These are phyloP conservation scores for Nomada hirtipes DNA, from an alignment of 2,888 invertebrate species.

Conservation along the genomic window DNA sequence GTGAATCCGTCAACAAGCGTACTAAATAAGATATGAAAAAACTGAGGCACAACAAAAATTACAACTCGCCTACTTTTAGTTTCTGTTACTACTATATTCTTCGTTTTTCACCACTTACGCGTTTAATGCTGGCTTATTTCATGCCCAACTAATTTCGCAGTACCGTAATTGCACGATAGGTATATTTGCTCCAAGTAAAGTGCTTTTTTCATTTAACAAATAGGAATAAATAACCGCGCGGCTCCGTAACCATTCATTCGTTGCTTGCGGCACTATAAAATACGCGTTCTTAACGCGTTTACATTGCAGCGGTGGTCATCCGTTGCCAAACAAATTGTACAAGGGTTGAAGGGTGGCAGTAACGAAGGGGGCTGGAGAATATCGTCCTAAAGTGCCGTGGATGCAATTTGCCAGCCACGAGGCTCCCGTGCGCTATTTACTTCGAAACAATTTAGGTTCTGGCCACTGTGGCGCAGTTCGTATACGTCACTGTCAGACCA, in stretches of 20 bases:
- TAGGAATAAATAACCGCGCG: not conserved
- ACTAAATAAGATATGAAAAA: constrained; percentile 4
- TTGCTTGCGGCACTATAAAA: constrained; percentile 5
- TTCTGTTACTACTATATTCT: no score
- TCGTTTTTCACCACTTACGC: not conserved
- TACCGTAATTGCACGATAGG: not conserved
- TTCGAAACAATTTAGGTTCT: constrained; percentile 68
- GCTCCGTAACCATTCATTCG: not conserved
- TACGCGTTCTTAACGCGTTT: constrained; percentile 10
- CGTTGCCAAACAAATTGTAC: constrained; percentile 47
- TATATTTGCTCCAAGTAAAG: not conserved
- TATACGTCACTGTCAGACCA: constrained; percentile 65
- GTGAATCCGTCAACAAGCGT: not conserved
- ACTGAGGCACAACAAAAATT: not conserved
- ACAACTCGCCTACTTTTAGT: not conserved
- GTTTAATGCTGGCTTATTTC: not conserved
- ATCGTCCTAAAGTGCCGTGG: constrained; percentile 55
- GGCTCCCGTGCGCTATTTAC: constrained; percentile 60
- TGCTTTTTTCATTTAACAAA: constrained; percentile 7
- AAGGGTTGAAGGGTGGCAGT: constrained; percentile 5
- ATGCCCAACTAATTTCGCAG: not conserved
- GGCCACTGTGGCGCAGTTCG: constrained; percentile 51
- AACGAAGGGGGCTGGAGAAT: constrained; percentile 32
- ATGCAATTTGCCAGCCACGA: constrained; percentile 56
- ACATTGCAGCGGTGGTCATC: constrained; percentile 33